A percentile compares a stretch with the other conserved stretches of the same genome.
These are phyloP conservation scores for Mesembrinibis cayennensis DNA, from an alignment of 2,113 vertebrate species.

Conservation along the genomic window DNA sequence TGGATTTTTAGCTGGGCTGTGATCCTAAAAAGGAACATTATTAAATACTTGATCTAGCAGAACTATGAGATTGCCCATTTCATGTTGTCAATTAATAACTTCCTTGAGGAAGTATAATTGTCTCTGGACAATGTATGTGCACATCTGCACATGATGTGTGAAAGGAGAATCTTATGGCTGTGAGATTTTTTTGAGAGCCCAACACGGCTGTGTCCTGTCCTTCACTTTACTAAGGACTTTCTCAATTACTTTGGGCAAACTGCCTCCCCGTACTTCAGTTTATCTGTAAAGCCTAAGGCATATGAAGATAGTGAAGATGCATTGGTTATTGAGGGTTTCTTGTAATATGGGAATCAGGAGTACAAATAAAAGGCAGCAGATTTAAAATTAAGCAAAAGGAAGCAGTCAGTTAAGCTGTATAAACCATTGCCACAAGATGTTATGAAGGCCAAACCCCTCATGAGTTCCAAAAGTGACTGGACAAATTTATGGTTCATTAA, in stretches of 20 bases:
- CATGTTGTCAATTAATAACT: not conserved
- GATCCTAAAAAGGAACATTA: not conserved
- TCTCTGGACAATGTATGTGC: not conserved
- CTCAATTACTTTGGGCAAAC: not conserved
- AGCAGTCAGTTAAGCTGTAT: not conserved
- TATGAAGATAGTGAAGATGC: not conserved
- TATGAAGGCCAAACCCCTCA: not conserved
- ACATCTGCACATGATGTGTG: not conserved
- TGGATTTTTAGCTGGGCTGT: not conserved
- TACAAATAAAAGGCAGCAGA: not conserved
- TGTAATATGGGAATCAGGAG: not conserved
- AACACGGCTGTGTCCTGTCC: not conserved
- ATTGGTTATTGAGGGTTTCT: not conserved
- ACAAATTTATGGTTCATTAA: not conserved
- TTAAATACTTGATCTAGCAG: not conserved
- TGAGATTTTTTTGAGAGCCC: not conserved
- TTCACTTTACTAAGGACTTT: not conserved
- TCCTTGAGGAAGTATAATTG: not conserved
- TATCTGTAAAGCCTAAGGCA: not conserved
- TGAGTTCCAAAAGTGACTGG: not conserved
- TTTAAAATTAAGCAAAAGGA: not conserved
- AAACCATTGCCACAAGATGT: not conserved
- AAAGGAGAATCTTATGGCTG: not conserved
- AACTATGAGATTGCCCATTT: not conserved
- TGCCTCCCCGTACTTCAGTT: not conserved